A percentile compares a stretch with the other conserved stretches of the same genome.
These are phyloP conservation scores for Grus americana DNA, from an alignment of 2,113 vertebrate species.

Conservation along the genomic window DNA sequence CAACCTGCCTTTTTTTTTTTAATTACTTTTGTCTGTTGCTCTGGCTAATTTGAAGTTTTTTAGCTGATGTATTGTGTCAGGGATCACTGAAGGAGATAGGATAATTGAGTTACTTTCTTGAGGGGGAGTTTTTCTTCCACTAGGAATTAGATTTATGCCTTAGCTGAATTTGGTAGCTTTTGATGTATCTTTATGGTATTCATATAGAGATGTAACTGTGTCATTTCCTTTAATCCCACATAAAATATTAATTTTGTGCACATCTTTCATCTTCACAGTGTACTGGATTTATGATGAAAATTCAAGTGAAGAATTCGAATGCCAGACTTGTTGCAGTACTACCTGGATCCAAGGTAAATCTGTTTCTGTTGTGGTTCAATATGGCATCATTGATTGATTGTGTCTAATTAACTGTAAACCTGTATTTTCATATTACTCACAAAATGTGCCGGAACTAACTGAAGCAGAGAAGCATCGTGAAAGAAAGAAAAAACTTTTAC, in stretches of 20 bases:
- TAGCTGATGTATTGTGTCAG: neutral
- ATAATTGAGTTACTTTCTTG: slow-evolving; percentile 8
- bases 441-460: neutral
- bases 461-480: neutral
- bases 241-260: slow-evolving; percentile 31
- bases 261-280: slow-evolving; percentile 6
- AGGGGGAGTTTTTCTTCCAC: neutral
- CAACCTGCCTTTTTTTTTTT: neutral
- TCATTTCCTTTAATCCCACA: slow-evolving; percentile 40
- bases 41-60: neutral
- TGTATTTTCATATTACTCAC: neutral
- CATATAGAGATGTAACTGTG: neutral
- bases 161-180: neutral
- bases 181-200: neutral
- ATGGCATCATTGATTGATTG: neutral
- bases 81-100: neutral
- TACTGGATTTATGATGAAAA: neutral
- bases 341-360: slow-evolving; percentile 12
- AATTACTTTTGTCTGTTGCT: neutral
- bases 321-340: neutral
- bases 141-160: neutral
- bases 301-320: neutral
- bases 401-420: slow-evolving; percentile 4
- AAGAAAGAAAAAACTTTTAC: neutral
- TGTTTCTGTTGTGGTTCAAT: neutral